Evolutionary conservation across 2,797 vertebrate species (phyloP).

Genomic region (Sphaeramia orbicularis): DNA sequence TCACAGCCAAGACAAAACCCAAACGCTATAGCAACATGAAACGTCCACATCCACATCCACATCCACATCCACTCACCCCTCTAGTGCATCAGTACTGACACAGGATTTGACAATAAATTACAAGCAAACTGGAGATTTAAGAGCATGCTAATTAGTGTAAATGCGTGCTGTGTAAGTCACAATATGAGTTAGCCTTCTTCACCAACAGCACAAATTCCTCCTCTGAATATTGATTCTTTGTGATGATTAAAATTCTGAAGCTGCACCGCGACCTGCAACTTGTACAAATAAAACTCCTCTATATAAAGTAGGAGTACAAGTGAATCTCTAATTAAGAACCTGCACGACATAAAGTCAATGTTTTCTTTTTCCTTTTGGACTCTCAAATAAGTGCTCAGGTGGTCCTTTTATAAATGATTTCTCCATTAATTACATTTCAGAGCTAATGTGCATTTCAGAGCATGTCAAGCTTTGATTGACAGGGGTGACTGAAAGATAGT

Average conservation of each 20-base stretch:
- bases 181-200: neutral
- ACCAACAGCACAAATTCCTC: neutral
- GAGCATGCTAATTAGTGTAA: neutral
- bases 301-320: conserved; percentile 11
- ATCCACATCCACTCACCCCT: conserved; percentile 14
- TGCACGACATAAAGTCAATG: neutral
- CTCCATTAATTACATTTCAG: no score
- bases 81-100: neutral
- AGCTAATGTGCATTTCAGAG: neutral
- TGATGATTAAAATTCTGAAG: conserved; percentile 24
- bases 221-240: conserved; percentile 25
- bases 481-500: no score
- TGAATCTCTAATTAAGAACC: conserved; percentile 38
- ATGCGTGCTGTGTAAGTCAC: neutral
- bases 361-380: no score
- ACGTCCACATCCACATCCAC: neutral
- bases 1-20: conserved; percentile 57
- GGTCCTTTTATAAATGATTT: no score
- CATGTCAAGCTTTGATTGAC: neutral
- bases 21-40: conserved; percentile 35
- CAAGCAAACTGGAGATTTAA: neutral
- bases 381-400: no score
- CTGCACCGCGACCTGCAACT: neutral
- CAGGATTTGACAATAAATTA: conserved; percentile 4
- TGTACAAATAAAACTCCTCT: neutral